Conservation (phyloP, 2,113 vertebrate species). For the Dolichotis patagonum region DNA sequence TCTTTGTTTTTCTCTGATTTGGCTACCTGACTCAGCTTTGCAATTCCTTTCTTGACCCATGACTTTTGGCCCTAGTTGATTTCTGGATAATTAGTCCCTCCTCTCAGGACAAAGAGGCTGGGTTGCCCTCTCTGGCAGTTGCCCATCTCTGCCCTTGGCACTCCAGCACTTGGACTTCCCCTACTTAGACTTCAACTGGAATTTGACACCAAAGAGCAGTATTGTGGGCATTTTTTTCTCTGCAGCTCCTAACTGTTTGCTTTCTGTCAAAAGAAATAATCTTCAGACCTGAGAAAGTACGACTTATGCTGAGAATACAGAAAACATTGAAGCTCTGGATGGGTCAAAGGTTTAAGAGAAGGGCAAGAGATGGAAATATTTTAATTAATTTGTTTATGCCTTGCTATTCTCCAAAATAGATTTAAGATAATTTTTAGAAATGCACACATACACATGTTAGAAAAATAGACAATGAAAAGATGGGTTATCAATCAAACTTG, state of each 20-base stretch:
- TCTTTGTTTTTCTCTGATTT: neutral
- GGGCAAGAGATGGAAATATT: neutral
- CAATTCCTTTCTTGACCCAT: neutral
- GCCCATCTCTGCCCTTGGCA: neutral
- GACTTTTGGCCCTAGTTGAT: neutral
- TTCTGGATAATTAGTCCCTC: conserved; percentile 16
- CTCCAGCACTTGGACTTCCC: neutral
- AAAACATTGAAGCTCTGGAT: neutral
- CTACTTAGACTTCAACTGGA: neutral
- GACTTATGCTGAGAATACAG: neutral
- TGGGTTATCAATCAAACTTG: neutral
- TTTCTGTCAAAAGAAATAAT: conserved; percentile 29
- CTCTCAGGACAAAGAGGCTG: neutral
- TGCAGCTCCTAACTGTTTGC: conserved; percentile 36
- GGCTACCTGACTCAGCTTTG: neutral
- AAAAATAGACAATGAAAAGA: neutral
- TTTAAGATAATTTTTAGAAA: conserved; percentile 23
- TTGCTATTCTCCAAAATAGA: conserved; percentile 9
- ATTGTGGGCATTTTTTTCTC: neutral
- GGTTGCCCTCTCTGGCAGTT: neutral
- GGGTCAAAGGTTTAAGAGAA: neutral
- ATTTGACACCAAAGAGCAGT: neutral
- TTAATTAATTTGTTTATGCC: neutral
- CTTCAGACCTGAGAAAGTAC: neutral
- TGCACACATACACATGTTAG: neutral